phyloP scores from a whole-genome alignment of 2,113 vertebrate species.

The Accipiter cooperii region DNA sequence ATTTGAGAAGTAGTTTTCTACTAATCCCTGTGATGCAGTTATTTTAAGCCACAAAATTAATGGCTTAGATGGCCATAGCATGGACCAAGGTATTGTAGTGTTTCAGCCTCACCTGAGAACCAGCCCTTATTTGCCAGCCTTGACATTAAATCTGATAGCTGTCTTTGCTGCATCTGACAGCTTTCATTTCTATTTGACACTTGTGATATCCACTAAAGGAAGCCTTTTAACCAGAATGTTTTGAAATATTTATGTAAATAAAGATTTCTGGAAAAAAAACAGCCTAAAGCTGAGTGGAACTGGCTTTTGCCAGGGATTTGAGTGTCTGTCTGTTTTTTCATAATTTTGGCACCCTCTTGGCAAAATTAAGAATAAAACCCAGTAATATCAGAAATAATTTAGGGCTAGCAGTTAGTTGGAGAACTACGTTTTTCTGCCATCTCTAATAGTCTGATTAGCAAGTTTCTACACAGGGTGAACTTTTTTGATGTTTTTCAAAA shows the following conservation, averaged over 20 bases:
- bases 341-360: neutral
- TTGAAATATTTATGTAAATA: neutral
- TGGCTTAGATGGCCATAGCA: fast-evolving
- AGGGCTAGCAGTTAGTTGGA: neutral
- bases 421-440: neutral
- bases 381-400: neutral
- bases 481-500: neutral
- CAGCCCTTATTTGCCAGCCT: neutral
- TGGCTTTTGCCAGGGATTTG: neutral
- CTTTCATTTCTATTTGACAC: neutral
- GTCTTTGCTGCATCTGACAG: neutral
- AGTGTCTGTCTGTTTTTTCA: neutral
- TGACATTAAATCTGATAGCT: neutral
- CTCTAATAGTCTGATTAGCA: neutral
- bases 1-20: neutral
- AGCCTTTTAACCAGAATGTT: neutral
- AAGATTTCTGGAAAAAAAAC: neutral
- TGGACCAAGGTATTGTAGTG: too few species aligned
- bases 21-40: neutral
- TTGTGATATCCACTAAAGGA: neutral
- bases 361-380: neutral
- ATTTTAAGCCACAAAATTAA: neutral
- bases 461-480: neutral
- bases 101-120: neutral
- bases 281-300: neutral